Conservation (phyloP, 1,140 invertebrate species). For the Scylla paramamosain region DNA sequence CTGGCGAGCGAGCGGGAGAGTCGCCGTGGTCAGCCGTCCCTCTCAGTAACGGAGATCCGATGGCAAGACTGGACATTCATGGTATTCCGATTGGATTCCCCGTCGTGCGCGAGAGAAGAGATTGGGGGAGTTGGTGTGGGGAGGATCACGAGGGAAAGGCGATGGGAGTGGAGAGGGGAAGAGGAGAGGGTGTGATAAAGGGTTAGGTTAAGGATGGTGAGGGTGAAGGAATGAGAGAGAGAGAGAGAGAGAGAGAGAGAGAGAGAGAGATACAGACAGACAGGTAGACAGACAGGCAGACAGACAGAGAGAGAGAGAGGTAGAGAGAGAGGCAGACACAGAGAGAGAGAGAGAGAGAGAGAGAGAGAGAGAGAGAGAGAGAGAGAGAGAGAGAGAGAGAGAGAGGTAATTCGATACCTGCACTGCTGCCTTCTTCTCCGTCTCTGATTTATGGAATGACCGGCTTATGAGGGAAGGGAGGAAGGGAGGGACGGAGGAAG, state of each 20-base stretch:
- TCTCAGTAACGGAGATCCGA: not conserved
- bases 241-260: not conserved
- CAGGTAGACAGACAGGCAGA: too few species aligned
- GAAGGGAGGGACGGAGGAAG: not conserved
- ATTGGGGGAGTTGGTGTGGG: not conserved
- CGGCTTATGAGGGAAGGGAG: not conserved
- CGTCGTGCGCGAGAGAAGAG: not conserved
- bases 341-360: not conserved
- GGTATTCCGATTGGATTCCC: not conserved
- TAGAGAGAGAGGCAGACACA: not conserved
- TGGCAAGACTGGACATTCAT: slow-evolving; percentile 13
- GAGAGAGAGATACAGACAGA: too few species aligned
- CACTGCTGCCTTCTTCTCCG: not conserved
- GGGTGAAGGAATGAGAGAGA: not conserved
- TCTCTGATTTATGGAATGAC: not conserved
- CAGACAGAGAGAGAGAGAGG: not conserved
- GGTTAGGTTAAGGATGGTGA: not conserved
- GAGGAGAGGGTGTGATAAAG: not conserved
- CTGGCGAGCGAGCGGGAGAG: not conserved
- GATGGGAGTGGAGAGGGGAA: not conserved
- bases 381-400: not conserved
- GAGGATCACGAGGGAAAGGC: not conserved
- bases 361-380: not conserved
- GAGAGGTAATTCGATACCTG: not conserved
- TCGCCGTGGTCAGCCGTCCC: not conserved